Base-by-base conservation (phyloP, 2,797 vertebrate species). In the Merluccius polli region DNA sequence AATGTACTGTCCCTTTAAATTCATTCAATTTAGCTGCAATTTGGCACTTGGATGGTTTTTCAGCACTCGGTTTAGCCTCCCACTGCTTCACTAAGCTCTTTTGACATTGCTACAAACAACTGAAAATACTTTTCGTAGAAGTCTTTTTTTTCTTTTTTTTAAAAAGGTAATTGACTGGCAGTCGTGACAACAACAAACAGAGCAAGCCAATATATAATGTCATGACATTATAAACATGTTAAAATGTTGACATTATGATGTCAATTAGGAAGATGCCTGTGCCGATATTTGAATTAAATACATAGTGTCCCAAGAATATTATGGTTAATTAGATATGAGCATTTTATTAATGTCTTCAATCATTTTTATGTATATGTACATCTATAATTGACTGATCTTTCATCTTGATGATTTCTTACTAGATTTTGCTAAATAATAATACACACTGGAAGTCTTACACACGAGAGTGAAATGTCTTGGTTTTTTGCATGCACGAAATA, bases 51-150 rank as follows among this genome's bases (percentile, higher is more conserved):
- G 59, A 65, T 65, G 59, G n/a, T 24, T 65, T 65, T 65, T 65
- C 59, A 27, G n/a, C 59, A 65, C 59, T 27, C 59, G 10, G 27
- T 65, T 65, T 65, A 65, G 59, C 59, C n/a, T 27, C 59, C 59
- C 59, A 5, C 59, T 65, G 59, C 59, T 27, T 65, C 59, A 27
- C 59, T 65, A 65, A 65, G 59, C 59, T 65, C 59, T 65, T 65
- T 65, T 65, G 59, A 65, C 59, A 65, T 65, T 27, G 59, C 59
- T 65, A 65, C 59, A 65, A 65, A 65, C 59, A 65, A 65, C 59
- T 65, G 10, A 4, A 65, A 65, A 65, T 12, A 65, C 59, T 65
- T 65, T 65, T 65, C 24, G n/a, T 13, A 11, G 3, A n/a, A 59
- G 16, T 27, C 24, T 65, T 12, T 27, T 27, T 65, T 65, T 65